Base-by-base conservation (phyloP, 2,797 vertebrate genomes). In the Microhierax caerulescens region DNA sequence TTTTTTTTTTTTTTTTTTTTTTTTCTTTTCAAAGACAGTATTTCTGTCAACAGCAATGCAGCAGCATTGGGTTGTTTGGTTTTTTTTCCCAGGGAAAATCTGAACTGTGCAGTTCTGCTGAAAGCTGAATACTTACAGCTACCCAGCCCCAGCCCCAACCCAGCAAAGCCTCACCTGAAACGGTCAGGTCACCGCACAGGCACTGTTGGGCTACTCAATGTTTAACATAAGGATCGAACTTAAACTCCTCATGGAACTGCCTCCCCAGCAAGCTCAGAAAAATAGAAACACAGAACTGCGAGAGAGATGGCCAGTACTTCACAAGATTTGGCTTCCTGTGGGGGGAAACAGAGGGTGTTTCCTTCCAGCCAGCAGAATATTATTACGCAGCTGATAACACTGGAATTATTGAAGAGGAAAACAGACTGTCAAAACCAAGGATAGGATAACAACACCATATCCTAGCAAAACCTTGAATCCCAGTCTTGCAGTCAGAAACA, bases 21-120 rank as follows among this genome's bases (percentile, higher is more conserved):
- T n/a, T n/a, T n/a, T n/a, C n/a, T n/a, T n/a, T 1, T 24, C 25
- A 22, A 73, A 57, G 59, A 82, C 34, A 88, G 0, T 54, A 74
- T 85, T 92, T 90, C 77, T 92, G 64, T 90, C 78, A 93, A 91
- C 82, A 95, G 64, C 78, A 72, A 57, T n/a, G 77, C 65, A 86
- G 69, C 57, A 87, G 36, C 4, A 10, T 23, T 28, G 13, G 47
- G 20, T 4, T 24, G 36, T 34, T 54, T 32, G n/a, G 12, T 17
- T 13, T 24, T 48, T 60, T 27, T 60, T 41, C 11, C 4, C 4
- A n/a, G 34, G 11, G 24, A 20, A 82, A 95, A 92, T n/a, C 41
- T 68, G 51, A 85, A 85, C 48, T 70, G 23, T 16, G 30, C 69
- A 75, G 59, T 43, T 90, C 70, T 67, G 3, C 59, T 65, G 75